These are phyloP conservation scores for Chironomus tepperi DNA, from an alignment of 1,140 invertebrate genomes.

Conservation along the genomic window DNA sequence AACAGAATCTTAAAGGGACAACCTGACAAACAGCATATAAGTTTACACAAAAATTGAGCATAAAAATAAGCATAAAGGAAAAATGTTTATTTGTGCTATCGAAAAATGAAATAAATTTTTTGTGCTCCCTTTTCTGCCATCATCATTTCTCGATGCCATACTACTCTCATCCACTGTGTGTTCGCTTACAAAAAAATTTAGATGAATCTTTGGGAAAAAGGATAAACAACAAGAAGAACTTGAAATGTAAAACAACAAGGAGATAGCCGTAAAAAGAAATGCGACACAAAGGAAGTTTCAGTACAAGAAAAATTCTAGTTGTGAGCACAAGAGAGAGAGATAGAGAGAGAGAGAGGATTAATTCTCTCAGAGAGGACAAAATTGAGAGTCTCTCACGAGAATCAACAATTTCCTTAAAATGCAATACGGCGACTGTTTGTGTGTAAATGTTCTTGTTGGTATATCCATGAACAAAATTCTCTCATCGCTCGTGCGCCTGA, in stretches of 20 bases:
- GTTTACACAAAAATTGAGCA: too few relatives aligned
- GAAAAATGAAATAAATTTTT: too few relatives aligned
- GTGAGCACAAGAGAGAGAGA: not conserved
- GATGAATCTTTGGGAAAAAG: not conserved
- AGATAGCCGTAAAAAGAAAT: constrained; percentile 9
- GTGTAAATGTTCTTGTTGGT: not conserved
- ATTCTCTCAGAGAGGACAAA: not conserved
- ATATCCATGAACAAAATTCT: too few relatives aligned
- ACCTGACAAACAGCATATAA: too few relatives aligned
- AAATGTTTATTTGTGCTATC: too few relatives aligned
- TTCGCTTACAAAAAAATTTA: too few relatives aligned
- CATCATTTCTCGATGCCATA: too few relatives aligned
- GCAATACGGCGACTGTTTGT: not conserved
- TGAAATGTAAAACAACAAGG: not conserved
- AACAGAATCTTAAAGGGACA: too few relatives aligned
- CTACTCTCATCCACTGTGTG: too few relatives aligned
- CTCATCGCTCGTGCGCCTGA: constrained; percentile 18
- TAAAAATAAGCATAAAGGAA: too few relatives aligned
- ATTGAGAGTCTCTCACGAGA: not conserved
- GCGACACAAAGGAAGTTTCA: not conserved
- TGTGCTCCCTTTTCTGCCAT: too few relatives aligned
- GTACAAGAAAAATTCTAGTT: not conserved
- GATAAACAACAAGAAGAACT: not conserved
- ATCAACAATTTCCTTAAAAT: not conserved
- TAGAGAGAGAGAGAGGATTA: not conserved